Conservation (phyloP, 2,888 invertebrate species). For the Sinodicranocentrus sp. region DNA sequence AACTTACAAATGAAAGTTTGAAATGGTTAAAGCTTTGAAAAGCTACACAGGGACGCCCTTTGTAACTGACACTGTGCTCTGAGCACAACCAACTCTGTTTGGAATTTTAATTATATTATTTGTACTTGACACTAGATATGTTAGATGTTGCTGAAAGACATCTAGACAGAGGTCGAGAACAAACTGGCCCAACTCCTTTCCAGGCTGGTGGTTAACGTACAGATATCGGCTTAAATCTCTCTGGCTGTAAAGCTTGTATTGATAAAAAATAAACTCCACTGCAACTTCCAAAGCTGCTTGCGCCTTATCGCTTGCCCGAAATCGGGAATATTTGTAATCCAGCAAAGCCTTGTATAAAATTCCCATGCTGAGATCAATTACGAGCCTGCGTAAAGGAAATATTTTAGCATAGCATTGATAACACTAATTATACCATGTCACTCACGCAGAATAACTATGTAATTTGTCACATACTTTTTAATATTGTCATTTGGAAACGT, state of each 20-base stretch:
- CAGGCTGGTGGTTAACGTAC: not conserved
- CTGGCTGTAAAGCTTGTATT: not conserved
- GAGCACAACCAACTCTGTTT: no score
- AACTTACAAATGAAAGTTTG: no score
- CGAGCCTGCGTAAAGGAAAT: not conserved
- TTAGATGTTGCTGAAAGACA: constrained; percentile 3
- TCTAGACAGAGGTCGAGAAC: not conserved
- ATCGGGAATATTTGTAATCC: not conserved
- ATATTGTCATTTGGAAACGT: constrained; percentile 13
- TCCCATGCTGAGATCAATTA: constrained; percentile 22
- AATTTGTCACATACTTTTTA: constrained; percentile 43
- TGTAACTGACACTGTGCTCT: no score
- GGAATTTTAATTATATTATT: no score
- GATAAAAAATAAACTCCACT: constrained; percentile 28
- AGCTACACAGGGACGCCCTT: no score
- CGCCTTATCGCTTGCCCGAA: constrained; percentile 34
- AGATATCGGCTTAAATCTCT: constrained; percentile 13
- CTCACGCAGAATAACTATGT: no score
- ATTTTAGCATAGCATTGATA: not conserved
- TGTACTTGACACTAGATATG: no score
- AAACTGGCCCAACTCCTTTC: constrained; percentile 8
- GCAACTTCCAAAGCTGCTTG: constrained; percentile 43
- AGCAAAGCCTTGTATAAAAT: constrained; percentile 27
- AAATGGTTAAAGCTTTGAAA: no score
- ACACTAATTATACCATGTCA: no score